A percentile compares a stretch with the other conserved stretches of the same genome.
These are phyloP conservation scores for Rhinolophus sinicus DNA, from an alignment of 2,113 vertebrate genomes.

Conservation along the genomic window DNA sequence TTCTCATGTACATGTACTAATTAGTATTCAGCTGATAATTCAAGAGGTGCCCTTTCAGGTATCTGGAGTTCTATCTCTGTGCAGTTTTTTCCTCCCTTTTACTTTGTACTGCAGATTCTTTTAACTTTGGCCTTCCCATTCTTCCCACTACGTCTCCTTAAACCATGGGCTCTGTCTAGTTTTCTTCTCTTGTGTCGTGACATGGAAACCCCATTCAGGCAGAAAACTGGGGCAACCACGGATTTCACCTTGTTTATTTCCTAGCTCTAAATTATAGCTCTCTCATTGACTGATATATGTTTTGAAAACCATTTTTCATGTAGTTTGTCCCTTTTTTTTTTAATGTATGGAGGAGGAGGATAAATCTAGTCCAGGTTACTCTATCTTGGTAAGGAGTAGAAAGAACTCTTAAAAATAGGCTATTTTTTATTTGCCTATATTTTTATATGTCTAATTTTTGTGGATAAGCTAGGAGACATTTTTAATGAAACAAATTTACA, in stretches of 20 bases:
- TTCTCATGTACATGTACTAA: background rate
- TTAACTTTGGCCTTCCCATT: background rate
- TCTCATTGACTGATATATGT: background rate
- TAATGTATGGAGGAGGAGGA: background rate
- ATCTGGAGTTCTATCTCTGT: background rate
- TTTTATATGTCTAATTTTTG: slow-evolving; percentile 62
- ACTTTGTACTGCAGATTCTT: background rate
- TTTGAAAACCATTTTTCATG: background rate
- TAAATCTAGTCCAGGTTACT: background rate
- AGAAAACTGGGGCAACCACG: background rate
- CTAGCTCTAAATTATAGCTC: background rate
- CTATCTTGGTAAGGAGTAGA: background rate
- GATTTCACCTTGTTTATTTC: background rate
- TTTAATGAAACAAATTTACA: slow-evolving; percentile 76
- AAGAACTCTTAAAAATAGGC: background rate
- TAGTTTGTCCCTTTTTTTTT: background rate
- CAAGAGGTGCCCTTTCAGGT: background rate
- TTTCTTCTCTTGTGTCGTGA: background rate
- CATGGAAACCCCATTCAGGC: background rate
- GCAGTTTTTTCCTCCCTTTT: background rate
- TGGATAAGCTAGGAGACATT: slow-evolving; percentile 56
- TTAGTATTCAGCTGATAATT: background rate
- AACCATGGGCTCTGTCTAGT: background rate
- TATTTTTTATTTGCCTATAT: slow-evolving; percentile 64
- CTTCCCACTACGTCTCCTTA: background rate